Percentiles rank a stretch among this genome's conserved stretches.
These are phyloP conservation scores for Pampusana beccarii DNA, from an alignment of 2,113 vertebrate species.

Conservation along the genomic window DNA sequence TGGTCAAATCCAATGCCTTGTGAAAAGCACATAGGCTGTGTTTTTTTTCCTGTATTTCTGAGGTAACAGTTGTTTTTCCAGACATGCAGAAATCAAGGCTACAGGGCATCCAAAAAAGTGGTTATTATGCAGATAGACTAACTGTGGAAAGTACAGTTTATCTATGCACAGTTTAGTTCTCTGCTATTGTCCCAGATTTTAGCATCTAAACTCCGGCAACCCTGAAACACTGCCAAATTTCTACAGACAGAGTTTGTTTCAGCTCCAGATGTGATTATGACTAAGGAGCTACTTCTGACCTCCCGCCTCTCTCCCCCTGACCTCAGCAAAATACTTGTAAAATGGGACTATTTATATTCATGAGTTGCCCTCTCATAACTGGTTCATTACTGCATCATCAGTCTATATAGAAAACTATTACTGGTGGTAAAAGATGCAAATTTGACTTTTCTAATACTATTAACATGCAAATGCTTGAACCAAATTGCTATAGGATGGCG, in stretches of 20 bases:
- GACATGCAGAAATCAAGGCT: neutral
- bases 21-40: neutral
- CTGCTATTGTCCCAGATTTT: neutral
- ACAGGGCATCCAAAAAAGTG: neutral
- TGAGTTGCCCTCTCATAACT: constrained; percentile 5
- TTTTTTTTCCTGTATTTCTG: neutral
- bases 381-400: neutral
- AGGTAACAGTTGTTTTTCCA: neutral
- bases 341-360: constrained; percentile 47
- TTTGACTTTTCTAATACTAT: neutral
- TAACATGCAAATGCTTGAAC: neutral
- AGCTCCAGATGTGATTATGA: constrained; percentile 58
- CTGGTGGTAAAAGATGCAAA: neutral
- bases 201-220: constrained; percentile 53
- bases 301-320: constrained; percentile 4
- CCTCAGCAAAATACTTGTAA: constrained; percentile 58
- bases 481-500: neutral
- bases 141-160: no score
- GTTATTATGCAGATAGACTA: neutral
- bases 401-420: neutral
- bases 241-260: constrained; percentile 49
- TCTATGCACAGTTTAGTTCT: neutral
- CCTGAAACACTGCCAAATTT: constrained; percentile 20
- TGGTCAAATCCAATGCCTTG: neutral
- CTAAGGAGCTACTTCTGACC: constrained; percentile 56